A percentile compares a stretch with the other conserved stretches of the same genome.
These are phyloP conservation scores for Saxidomus purpurata DNA, from an alignment of 1,140 invertebrate species.

Conservation along the genomic window DNA sequence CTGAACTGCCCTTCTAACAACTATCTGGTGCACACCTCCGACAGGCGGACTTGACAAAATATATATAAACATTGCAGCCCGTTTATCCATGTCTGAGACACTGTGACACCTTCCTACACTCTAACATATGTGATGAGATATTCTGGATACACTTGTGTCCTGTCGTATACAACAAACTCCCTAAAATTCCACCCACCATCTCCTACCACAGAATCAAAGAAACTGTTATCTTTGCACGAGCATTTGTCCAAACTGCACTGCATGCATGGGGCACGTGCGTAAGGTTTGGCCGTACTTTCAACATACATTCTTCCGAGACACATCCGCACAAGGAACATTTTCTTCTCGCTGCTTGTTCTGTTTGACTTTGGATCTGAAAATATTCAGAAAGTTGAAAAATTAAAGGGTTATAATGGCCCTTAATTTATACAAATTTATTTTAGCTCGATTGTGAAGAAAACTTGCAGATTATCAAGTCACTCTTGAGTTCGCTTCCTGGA, in stretches of 20 bases:
- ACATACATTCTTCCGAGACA: conserved; percentile 55
- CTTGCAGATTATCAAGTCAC: too few species aligned
- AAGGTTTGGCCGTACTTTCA: conserved; percentile 8
- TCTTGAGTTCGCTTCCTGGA: too few species aligned
- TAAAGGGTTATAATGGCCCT: too few species aligned
- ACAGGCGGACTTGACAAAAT: too few species aligned
- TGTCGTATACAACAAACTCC: conserved; percentile 77
- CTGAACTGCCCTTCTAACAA: too few species aligned
- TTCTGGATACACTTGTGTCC: conserved; percentile 71
- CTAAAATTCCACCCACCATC: conserved; percentile 71
- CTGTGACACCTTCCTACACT: too few species aligned
- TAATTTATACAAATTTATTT: too few species aligned
- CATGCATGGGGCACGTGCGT: conserved; percentile 60
- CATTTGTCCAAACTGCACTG: conserved; percentile 58
- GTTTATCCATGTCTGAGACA: too few species aligned
- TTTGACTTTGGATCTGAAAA: conserved; percentile 50
- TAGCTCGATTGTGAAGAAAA: too few species aligned
- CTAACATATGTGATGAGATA: conserved; percentile 75
- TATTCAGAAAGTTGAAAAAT: too few species aligned
- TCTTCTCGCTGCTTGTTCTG: conserved; percentile 36
- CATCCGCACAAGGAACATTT: conserved; percentile 62
- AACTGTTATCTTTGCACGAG: not conserved
- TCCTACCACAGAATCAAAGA: conserved; percentile 71
- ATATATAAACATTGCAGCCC: too few species aligned
- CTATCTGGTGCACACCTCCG: too few species aligned